Conservation (phyloP, 2,797 vertebrate genomes). For the Sebastes reedi region DNA sequence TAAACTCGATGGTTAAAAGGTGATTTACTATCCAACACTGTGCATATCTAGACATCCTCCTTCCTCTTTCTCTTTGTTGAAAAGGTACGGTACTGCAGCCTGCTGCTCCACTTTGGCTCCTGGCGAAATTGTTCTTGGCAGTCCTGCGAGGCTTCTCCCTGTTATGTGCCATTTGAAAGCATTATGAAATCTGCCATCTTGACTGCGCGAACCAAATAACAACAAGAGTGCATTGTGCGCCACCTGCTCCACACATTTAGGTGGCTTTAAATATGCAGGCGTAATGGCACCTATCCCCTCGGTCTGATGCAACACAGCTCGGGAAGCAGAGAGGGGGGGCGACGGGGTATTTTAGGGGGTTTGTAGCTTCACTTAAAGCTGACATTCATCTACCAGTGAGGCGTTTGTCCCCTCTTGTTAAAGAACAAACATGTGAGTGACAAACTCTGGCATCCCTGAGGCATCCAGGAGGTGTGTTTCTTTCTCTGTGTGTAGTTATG, state of each 20-base stretch:
- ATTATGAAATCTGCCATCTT: conserved; percentile 83
- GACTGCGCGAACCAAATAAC: conserved; percentile 81
- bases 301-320: conserved; percentile 57
- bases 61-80: conserved; percentile 48
- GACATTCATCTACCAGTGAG: background rate
- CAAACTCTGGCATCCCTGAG: conserved; percentile 51
- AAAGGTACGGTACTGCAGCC: conserved; percentile 68
- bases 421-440: conserved; percentile 53
- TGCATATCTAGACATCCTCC: conserved; percentile 22
- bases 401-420: conserved; percentile 44
- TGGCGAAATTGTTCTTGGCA: conserved; percentile 76
- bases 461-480: conserved; percentile 43
- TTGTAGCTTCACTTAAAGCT: conserved; percentile 5
- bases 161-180: conserved; percentile 83
- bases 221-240: conserved; percentile 83
- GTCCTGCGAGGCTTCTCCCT: conserved; percentile 74
- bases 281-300: conserved; percentile 77
- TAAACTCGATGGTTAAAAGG: conserved; percentile 33
- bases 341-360: conserved; percentile 4
- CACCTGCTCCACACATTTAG: conserved; percentile 84
- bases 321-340: conserved; percentile 11
- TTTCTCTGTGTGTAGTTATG: conserved; percentile 33
- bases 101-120: conserved; percentile 78
- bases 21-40: conserved; percentile 42
- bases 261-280: conserved; percentile 81